Conservation (phyloP, 2,888 invertebrate species). For the Crepidodera aurea region DNA sequence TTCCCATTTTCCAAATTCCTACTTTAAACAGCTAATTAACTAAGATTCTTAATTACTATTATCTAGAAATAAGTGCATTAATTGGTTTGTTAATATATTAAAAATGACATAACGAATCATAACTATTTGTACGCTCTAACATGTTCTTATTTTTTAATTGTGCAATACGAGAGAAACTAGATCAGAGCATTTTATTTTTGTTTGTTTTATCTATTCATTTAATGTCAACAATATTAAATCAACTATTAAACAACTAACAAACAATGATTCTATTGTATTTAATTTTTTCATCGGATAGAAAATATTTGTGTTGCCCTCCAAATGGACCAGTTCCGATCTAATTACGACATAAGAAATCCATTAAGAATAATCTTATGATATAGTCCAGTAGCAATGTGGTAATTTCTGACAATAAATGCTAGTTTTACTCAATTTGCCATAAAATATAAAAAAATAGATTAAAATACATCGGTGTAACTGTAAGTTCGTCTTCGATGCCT, state of each 20-base stretch:
- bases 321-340: neutral
- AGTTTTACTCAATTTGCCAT: too few species aligned
- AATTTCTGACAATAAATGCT: too few species aligned
- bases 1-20: too few species aligned
- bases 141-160: neutral
- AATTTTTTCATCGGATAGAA: constrained; percentile 6
- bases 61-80: too few species aligned
- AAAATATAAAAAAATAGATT: too few species aligned
- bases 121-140: neutral
- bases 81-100: too few species aligned
- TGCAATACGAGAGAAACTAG: constrained; percentile 1
- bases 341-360: constrained; percentile 1
- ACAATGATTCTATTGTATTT: constrained; percentile 23
- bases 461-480: too few species aligned
- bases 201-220: constrained; percentile 22
- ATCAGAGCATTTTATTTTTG: constrained; percentile 1
- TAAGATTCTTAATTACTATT: too few species aligned
- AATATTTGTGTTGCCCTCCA: neutral
- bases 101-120: neutral
- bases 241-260: constrained; percentile 20
- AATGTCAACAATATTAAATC: constrained; percentile 16
- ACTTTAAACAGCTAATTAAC: too few species aligned
- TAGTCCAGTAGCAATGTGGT: too few species aligned
- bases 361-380: neutral
- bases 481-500: too few species aligned